A percentile compares a stretch with the other conserved stretches of the same genome.
Evolutionary conservation across 2,113 vertebrate species (phyloP).

Genomic region (Nibea coibor): DNA sequence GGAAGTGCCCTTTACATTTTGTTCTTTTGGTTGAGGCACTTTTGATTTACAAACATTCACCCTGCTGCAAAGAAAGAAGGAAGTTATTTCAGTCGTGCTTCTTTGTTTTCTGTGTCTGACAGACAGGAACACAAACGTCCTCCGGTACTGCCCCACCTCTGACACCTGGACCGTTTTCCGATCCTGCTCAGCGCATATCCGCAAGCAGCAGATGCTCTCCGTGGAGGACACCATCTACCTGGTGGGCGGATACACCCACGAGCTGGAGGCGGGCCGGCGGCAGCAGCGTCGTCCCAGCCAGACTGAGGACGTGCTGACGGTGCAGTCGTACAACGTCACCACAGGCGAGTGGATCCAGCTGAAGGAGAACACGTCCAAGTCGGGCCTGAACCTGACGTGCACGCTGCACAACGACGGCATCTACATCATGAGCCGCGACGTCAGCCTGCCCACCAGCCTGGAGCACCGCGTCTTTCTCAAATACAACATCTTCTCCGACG

Average conservation of each 20-base stretch:
- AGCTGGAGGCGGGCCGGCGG: conserved; percentile 81
- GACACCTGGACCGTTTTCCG: conserved; percentile 90
- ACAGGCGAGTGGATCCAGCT: conserved; percentile 92
- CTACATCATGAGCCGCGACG: conserved; percentile 94
- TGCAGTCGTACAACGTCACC: conserved; percentile 91
- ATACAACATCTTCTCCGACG: conserved; percentile 92
- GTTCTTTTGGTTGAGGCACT: background rate
- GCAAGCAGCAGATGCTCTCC: conserved; percentile 98
- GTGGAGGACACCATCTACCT: conserved; percentile 96
- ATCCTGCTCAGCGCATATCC: conserved; percentile 89
- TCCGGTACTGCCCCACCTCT: conserved; percentile 91
- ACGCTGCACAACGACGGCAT: conserved; percentile 95
- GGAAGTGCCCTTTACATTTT: background rate
- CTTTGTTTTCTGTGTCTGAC: conserved; percentile 24
- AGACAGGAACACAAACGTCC: conserved; percentile 93
- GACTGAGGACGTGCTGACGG: conserved; percentile 90
- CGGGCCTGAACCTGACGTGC: conserved; percentile 94
- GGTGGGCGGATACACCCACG: conserved; percentile 93
- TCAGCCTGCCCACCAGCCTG: conserved; percentile 89
- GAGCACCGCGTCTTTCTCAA: conserved; percentile 94
- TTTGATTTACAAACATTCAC: background rate
- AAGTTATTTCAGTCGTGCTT: background rate
- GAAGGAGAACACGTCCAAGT: conserved; percentile 93
- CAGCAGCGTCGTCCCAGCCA: conserved; percentile 86
- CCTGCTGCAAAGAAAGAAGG: background rate